phyloP scores from a whole-genome alignment of 2,888 invertebrate genomes.

The Drosophila hamatofila region DNA sequence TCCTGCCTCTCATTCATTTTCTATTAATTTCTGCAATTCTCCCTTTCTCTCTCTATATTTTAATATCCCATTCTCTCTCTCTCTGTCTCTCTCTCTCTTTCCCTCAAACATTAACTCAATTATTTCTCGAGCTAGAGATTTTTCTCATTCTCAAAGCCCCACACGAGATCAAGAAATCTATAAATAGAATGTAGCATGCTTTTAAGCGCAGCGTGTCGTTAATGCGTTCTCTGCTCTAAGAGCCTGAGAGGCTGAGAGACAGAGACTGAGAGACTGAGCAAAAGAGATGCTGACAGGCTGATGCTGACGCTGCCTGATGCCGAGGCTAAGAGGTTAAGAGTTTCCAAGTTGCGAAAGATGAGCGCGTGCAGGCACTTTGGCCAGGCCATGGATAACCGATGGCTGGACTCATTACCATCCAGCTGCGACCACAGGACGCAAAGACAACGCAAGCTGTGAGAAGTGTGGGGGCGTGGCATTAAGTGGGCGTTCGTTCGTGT shows the following conservation, averaged over 20 bases:
- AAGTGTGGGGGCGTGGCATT: conserved; percentile 1
- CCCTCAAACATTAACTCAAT: neutral
- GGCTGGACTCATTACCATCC: conserved; percentile 60
- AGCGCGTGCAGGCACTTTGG: conserved; percentile 71
- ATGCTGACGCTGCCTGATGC: neutral
- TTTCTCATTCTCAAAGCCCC: neutral
- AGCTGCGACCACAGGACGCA: conserved; percentile 45
- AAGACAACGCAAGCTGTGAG: conserved; percentile 46
- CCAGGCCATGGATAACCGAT: conserved; percentile 9
- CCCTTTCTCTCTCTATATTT: neutral
- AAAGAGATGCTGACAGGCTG: neutral
- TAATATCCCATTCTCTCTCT: neutral
- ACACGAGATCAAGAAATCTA: conserved; percentile 4
- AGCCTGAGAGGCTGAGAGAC: neutral
- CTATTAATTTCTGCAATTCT: neutral
- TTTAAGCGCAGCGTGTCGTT: conserved; percentile 68
- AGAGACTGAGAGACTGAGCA: conserved; percentile 1
- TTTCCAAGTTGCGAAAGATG: conserved; percentile 4
- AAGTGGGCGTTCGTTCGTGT: conserved; percentile 53
- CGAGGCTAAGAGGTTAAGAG: neutral
- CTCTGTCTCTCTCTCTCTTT: neutral
- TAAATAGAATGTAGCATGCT: conserved; percentile 43
- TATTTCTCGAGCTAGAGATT: neutral
- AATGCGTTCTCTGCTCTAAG: conserved; percentile 46
- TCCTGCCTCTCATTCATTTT: neutral